Base-by-base conservation (phyloP, 2,888 invertebrate species). In the Sisyra nigra region DNA sequence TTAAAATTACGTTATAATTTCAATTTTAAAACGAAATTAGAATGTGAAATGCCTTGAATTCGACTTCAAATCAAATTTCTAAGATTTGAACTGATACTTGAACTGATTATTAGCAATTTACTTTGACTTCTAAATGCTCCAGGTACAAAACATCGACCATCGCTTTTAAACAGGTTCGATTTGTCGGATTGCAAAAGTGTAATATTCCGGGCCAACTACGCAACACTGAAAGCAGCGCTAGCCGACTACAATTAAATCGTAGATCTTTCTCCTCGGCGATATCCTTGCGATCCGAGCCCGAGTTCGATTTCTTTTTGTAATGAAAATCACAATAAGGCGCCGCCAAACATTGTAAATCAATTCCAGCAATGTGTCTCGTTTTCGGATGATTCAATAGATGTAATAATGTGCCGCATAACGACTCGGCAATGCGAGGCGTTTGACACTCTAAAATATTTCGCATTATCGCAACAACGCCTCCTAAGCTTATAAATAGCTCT, bases 321-420 rank as follows among this genome's bases (percentile, higher is more conserved):
- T 89, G 88, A 57, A 88, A 82, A 63, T 94, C 94, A 55, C 93
- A 92, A 59, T 93, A 91, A 0, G 94, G 93, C 11, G 93, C 89
- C 45, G 89, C 80, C 40, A 97, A 72, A 60, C 84, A 84, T 60
- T 89, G 76, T 45, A 94, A 71, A 58, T 91, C 84, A 19, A 91
- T 74, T 30, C 76, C 73, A 10, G 84, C 82, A 42, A 74, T 71
- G 51, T 71, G 69, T 43, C 94, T 69, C 2, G 89, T 85, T 33
- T 73, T 69, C 1, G 93, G 93, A 59, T 80, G 79, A 61, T 91
- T 87, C 38, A 93, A 69, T 43, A 93, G 70, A 58, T 83, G 82
- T 40, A 96, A 66, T 31, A 96, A 65, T 10, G 89, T 85, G 1
- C 88, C 89, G 50, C 93, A 80, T 2, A 94, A 67, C 3, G 92